These are phyloP conservation scores for Isaurus tuberculatus DNA, from an alignment of 92 coral and sea anemone species.

Conservation along the genomic window DNA sequence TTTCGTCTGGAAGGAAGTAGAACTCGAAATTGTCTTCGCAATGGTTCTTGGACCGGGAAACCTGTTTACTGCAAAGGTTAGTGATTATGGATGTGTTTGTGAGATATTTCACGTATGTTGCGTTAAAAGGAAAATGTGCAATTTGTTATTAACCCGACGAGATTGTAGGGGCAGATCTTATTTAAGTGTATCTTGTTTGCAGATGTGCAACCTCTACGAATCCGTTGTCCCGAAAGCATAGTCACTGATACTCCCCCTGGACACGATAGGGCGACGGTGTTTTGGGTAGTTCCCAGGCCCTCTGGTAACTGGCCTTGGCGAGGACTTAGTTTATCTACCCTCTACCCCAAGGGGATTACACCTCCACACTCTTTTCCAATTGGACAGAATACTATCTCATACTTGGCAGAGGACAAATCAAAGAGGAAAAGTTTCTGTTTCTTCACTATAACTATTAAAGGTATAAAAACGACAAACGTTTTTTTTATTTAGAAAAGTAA, in stretches of 20 bases:
- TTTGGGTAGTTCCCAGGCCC: constrained; percentile 26
- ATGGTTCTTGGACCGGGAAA: constrained; percentile 19
- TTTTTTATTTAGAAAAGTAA: neutral
- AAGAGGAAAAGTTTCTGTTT: neutral
- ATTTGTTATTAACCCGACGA: too few relatives aligned
- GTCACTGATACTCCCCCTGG: constrained; percentile 15
- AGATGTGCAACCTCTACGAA: neutral
- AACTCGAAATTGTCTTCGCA: constrained; percentile 20
- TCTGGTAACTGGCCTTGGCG: constrained; percentile 7
- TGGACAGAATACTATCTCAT: constrained; percentile 25
- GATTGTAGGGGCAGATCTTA: too few relatives aligned
- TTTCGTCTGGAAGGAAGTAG: constrained; percentile 29
- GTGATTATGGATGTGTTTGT: too few relatives aligned
- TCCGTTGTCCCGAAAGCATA: constrained; percentile 28
- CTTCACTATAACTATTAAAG: constrained; percentile 34
- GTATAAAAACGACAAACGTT: neutral
- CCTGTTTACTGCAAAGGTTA: constrained; percentile 14
- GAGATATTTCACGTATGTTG: too few relatives aligned
- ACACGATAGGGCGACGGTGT: neutral
- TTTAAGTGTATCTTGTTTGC: too few relatives aligned
- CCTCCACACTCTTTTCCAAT: constrained; percentile 12
- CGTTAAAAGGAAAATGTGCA: too few relatives aligned
- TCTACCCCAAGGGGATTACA: neutral
- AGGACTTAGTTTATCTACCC: neutral
- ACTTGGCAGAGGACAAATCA: neutral